A percentile compares a stretch with the other conserved stretches of the same genome.
These are phyloP conservation scores for Ophioninae sp. DNA, from an alignment of 2,888 invertebrate genomes.

Conservation along the genomic window DNA sequence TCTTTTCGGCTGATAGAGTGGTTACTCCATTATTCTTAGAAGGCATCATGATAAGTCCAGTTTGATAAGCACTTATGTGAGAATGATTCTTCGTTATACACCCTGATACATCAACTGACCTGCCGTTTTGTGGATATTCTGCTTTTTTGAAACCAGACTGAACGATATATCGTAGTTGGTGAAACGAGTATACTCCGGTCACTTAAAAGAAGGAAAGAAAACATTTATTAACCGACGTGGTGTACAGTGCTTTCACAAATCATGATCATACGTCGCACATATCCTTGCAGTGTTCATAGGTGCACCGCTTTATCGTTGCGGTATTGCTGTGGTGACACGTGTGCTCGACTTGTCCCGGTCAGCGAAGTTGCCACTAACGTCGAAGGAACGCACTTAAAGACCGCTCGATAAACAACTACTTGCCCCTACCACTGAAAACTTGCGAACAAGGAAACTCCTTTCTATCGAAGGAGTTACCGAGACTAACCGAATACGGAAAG, in stretches of 20 bases:
- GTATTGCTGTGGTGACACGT: slow-evolving; percentile 24
- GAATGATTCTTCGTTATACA: slow-evolving; percentile 1
- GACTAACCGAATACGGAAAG: slow-evolving; percentile 44
- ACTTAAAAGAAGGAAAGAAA: not conserved
- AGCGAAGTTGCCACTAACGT: not conserved
- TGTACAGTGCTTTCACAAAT: slow-evolving; percentile 20
- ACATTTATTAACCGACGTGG: slow-evolving; percentile 11
- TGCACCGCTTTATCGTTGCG: slow-evolving; percentile 28
- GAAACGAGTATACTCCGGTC: not conserved
- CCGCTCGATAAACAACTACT: slow-evolving; percentile 12
- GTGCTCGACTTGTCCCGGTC: slow-evolving; percentile 17
- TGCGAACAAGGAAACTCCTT: slow-evolving; percentile 20
- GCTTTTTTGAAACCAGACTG: not conserved
- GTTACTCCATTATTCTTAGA: too few relatives aligned
- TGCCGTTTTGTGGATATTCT: not conserved
- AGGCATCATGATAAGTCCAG: slow-evolving; percentile 4
- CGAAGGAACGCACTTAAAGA: slow-evolving; percentile 14
- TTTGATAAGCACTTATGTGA: not conserved
- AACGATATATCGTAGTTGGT: not conserved
- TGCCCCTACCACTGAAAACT: slow-evolving; percentile 3
- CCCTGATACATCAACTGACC: not conserved
- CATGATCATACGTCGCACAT: slow-evolving; percentile 21
- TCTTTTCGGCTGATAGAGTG: too few relatives aligned
- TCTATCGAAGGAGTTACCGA: slow-evolving; percentile 21
- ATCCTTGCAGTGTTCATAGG: not conserved